phyloP scores from a whole-genome alignment of 2,113 vertebrate species.

The Peucedramus taeniatus region DNA sequence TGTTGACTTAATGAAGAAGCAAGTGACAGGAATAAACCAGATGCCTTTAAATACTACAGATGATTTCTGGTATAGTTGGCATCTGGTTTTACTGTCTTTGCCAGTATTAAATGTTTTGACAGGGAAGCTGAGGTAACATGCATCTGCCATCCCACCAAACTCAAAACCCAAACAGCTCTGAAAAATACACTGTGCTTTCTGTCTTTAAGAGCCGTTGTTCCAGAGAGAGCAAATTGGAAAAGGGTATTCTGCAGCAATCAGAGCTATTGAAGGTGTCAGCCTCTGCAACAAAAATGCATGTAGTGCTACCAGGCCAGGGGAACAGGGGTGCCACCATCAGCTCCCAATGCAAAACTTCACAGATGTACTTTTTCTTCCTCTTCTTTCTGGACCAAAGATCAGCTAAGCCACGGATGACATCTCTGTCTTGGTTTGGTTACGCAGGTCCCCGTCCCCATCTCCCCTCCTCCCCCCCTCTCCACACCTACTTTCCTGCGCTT shows the following conservation, averaged over 20 bases:
- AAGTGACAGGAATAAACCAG: not conserved
- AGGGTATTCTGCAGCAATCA: not conserved
- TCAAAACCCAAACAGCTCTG: not conserved
- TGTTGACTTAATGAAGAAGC: not conserved
- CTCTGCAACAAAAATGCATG: not conserved
- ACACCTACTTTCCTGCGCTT: not conserved
- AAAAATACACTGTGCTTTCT: not conserved
- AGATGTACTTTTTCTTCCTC: not conserved
- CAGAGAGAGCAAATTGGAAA: not conserved
- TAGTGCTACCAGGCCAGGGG: not conserved
- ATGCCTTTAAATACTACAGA: not conserved
- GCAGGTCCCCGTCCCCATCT: accelerated
- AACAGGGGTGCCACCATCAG: not conserved
- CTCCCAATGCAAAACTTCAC: not conserved
- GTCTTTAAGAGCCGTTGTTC: not conserved
- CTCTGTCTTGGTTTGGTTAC: not conserved
- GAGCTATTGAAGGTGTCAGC: accelerated
- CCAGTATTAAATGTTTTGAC: not conserved
- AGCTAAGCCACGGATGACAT: too few species aligned
- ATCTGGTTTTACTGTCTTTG: not conserved
- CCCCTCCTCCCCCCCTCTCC: not conserved
- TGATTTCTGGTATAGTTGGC: not conserved
- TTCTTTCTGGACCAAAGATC: not conserved
- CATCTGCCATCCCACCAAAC: not conserved
- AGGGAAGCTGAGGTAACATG: not conserved